Evolutionary conservation across 1,140 invertebrate species (phyloP), one percentile per base, ranked within the genome.

Genomic region (Pinna nobilis): DNA sequence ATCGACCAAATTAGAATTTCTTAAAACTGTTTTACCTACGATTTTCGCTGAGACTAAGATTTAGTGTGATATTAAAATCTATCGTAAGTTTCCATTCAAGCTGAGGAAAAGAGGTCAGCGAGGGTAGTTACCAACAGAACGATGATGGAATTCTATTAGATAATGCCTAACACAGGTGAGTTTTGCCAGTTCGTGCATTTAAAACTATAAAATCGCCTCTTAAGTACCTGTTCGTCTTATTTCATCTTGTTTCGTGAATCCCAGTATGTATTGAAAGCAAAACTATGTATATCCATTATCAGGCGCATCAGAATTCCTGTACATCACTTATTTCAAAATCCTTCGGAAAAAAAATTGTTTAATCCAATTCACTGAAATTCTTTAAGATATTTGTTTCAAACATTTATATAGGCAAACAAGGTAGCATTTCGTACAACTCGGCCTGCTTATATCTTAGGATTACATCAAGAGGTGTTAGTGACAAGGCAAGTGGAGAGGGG

Each of bases 391-490:
- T 59, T 32, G 33, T 35, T 59, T 59, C 55, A 35, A 33, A 59
- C 55, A 59, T 59, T 33, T 59, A 33, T 33, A 59, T 59, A 33
- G 55, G 55, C 33, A 35, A 59, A 59, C 33, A 59, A 59, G 55
- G 55, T 59, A 59, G 37, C 33, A 33, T n/a, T 33, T 59, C 30
- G 37, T 59, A 30, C 55, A 35, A 25, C n/a, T 20, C 33, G 55
- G 55, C 33, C 37, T 59, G 33, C 55, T 59, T 59, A 59, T 59
- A 59, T 59, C 55, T 35, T 59, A 20, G 37, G 55, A 59, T 59
- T 59, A 59, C 30, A 59, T 59, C 30, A 59, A 59, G 55, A 59
- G 55, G 55, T 59, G 55, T 59, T 59, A 59, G 55, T 59, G 55
- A 59, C 55, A 59, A 59, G 55, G 55, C 32, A 59, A 59, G 55